Percentiles rank a stretch among this genome's conserved stretches.
These are phyloP conservation scores for Lamellibrachia luymesi DNA, from an alignment of 1,140 invertebrate genomes.

Conservation along the genomic window DNA sequence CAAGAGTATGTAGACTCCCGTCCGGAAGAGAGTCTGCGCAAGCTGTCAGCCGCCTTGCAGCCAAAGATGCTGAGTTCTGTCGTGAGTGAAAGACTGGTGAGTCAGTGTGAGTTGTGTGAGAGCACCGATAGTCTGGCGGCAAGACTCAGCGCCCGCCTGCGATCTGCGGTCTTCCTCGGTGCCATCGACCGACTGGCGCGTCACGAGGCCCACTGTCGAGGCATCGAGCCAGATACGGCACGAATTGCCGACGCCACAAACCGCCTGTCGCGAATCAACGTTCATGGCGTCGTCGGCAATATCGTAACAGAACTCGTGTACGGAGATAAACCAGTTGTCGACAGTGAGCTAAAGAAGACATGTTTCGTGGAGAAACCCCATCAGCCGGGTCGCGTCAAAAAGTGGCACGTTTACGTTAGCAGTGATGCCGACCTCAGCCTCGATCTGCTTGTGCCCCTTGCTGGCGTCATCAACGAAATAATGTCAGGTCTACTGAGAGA, in stretches of 20 bases:
- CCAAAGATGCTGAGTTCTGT: too few relatives aligned
- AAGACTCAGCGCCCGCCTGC: too few relatives aligned
- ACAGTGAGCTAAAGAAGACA: constrained; percentile 22
- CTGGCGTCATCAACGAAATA: constrained; percentile 30
- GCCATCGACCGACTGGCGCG: constrained; percentile 11
- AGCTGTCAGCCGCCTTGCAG: too few relatives aligned
- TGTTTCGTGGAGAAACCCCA: constrained; percentile 29
- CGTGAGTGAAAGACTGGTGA: too few relatives aligned
- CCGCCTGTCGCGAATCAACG: constrained; percentile 13
- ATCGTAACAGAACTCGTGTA: constrained; percentile 28
- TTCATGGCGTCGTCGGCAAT: constrained; percentile 25
- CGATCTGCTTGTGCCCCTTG: constrained; percentile 28
- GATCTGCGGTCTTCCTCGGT: too few relatives aligned
- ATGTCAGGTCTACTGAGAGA: constrained; percentile 26
- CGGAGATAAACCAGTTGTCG: constrained; percentile 21
- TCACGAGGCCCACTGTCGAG: constrained; percentile 24
- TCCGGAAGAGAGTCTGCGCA: too few relatives aligned
- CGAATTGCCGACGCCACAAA: constrained; percentile 21
- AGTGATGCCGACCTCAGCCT: constrained; percentile 17
- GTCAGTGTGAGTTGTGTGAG: too few relatives aligned
- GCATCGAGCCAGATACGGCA: constrained; percentile 16
- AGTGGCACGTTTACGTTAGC: constrained; percentile 28
- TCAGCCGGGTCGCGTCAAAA: background rate
- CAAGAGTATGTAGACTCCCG: too few relatives aligned
- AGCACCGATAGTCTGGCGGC: too few relatives aligned